Evolutionary conservation across 1,140 invertebrate species (phyloP).

Genomic region (Trichonephila inaurata): DNA sequence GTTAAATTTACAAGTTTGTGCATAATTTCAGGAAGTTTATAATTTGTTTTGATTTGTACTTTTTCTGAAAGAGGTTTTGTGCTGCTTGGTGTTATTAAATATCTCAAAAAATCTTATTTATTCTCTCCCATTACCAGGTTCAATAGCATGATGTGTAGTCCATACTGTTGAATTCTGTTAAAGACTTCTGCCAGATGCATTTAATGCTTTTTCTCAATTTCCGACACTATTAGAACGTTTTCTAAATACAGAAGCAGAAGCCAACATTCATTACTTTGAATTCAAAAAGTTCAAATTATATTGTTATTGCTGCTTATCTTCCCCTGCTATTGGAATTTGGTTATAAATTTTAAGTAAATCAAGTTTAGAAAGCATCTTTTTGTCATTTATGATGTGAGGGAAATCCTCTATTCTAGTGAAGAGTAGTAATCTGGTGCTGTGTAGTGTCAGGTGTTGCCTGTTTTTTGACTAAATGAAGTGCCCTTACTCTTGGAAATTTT

Average conservation of each 20-base stretch:
- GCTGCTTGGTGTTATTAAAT: not conserved
- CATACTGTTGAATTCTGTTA: not conserved
- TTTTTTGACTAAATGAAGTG: no score
- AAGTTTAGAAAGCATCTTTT: not conserved
- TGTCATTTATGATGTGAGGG: not conserved
- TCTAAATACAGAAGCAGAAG: not conserved
- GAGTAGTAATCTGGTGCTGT: not conserved
- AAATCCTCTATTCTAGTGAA: not conserved
- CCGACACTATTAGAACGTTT: not conserved
- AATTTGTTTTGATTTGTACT: not conserved
- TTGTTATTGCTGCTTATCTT: not conserved
- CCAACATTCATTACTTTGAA: not conserved
- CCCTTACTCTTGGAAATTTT: no score
- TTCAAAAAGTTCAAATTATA: not conserved
- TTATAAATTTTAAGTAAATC: not conserved
- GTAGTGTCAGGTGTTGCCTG: no score
- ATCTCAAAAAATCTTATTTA: slow-evolving; percentile 41
- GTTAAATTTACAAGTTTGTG: not conserved
- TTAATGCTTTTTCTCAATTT: slow-evolving; percentile 4
- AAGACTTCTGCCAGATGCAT: not conserved
- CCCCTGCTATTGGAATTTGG: not conserved
- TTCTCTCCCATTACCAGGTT: slow-evolving; percentile 1
- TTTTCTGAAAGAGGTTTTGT: not conserved
- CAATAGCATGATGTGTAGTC: slow-evolving; percentile 9
- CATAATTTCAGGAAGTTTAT: slow-evolving; percentile 9